These are phyloP conservation scores for Synergus gifuensis DNA, from an alignment of 2,888 invertebrate genomes.

Conservation along the genomic window DNA sequence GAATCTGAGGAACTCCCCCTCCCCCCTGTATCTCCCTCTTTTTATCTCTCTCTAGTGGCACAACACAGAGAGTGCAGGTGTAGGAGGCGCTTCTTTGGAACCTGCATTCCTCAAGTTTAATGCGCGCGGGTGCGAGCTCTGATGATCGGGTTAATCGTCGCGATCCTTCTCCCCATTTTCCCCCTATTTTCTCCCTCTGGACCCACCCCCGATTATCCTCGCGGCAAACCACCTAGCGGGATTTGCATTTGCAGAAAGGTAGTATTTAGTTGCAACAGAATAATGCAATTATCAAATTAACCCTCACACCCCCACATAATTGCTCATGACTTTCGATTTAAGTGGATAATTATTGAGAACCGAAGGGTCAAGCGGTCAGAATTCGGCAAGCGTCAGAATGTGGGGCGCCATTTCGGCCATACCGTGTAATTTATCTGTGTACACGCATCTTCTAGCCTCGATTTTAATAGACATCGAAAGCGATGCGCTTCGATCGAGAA, in stretches of 20 bases:
- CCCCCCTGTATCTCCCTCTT: background rate
- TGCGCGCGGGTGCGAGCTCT: conserved; percentile 39
- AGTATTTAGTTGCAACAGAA: conserved; percentile 61
- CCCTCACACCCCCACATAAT: conserved; percentile 60
- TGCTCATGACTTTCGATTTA: conserved; percentile 59
- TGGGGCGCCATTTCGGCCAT: conserved; percentile 52
- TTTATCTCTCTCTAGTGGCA: background rate
- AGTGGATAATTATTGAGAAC: conserved; percentile 62
- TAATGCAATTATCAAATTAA: conserved; percentile 64
- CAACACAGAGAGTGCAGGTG: conserved; percentile 14
- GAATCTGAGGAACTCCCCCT: conserved; percentile 8
- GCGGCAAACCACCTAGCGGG: conserved; percentile 44
- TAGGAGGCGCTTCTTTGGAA: conserved; percentile 33
- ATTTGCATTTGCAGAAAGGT: conserved; percentile 64
- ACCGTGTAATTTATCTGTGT: conserved; percentile 53
- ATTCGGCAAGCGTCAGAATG: conserved; percentile 61
- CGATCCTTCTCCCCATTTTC: conserved; percentile 46
- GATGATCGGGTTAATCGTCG: conserved; percentile 56
- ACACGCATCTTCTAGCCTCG: conserved; percentile 46
- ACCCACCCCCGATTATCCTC: conserved; percentile 10
- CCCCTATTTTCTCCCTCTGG: conserved; percentile 1
- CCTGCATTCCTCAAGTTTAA: conserved; percentile 23
- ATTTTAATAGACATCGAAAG: conserved; percentile 53
- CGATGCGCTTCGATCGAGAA: conserved; percentile 44
- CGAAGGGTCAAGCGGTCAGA: conserved; percentile 62